Base-by-base conservation (phyloP, 1,140 invertebrate genomes). In the Sitodiplosis mosellana region DNA sequence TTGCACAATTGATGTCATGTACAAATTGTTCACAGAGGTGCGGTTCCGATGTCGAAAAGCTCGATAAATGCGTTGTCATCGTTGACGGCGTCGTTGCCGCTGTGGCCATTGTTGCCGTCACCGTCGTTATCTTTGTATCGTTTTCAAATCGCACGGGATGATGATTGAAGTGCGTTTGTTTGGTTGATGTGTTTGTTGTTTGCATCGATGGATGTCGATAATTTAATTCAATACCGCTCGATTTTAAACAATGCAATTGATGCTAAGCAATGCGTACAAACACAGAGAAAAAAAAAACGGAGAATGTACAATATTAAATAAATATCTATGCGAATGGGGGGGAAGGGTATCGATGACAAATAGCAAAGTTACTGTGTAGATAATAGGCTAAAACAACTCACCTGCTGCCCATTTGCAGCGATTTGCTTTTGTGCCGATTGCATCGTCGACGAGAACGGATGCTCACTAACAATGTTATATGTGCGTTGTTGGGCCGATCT, bases 41-140 rank as follows among this genome's bases (percentile, higher is more conserved):
- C 10, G 60, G 61, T 54, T 64, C 62, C n/a, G 61, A 62, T 27
- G 55, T 64, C 33, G 62, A 64, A 45, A 63, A 63, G 45, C 63
- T 63, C 34, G 19, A 11, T 18, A 63, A 43, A 18, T 18, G 47
- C 1, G 15, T 46, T 10, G 27, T 27, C 27, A 20, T 22, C 40
- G 33, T 14, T 7, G 7, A 20, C 11, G 3, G 4, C 7, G 21
- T 33, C 27, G 40, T 44, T 12, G 45, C n/a, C 42, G 45, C 17
- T 47, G 46, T 33, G 10, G 11, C 7, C 15, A 48, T 8, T 14
- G 11, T 44, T 44, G 7, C 7, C 22, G 7, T 44, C 17, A 15
- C 19, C 10, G 50, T n/a, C 17, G 38, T 17, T 41, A 18, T 17
- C 17, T 11, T 41, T 41, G 41, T 43, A 21, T 27, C 17, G 41